Conservation (phyloP, 2,888 invertebrate species). For the Gastracanthus pulcherrimus region DNA sequence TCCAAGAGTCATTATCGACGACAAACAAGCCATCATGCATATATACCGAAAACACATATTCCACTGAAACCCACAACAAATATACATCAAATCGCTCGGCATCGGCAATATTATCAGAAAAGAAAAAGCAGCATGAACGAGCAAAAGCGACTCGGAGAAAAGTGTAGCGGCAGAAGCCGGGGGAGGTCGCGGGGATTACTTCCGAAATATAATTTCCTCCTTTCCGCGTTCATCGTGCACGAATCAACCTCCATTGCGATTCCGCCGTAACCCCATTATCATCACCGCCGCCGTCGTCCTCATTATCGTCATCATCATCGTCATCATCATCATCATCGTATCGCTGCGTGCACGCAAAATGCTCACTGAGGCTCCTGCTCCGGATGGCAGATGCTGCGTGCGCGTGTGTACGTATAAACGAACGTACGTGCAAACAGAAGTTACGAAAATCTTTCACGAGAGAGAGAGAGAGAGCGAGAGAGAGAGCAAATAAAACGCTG, state of each 20-base stretch:
- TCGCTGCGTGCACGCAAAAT: not conserved
- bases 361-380: not conserved
- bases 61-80: too few species aligned
- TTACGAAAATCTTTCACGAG: not conserved
- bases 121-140: not conserved
- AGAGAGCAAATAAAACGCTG: not conserved
- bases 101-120: not conserved
- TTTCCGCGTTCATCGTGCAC: not conserved
- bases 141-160: too few species aligned
- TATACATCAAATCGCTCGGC: not conserved
- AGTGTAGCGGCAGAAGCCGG: not conserved
- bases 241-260: slow-evolving; percentile 12
- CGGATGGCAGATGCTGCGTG: too few species aligned
- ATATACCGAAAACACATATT: not conserved
- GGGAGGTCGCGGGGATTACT: slow-evolving; percentile 35
- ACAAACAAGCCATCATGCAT: not conserved
- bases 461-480: not conserved
- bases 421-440: not conserved
- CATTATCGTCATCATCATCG: slow-evolving; percentile 1
- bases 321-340: not conserved
- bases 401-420: not conserved
- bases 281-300: not conserved
- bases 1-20: not conserved
- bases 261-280: slow-evolving; percentile 24
- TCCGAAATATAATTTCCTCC: slow-evolving; percentile 49